Conservation (phyloP, 2,888 invertebrate species). For the Cetonia aurata region DNA sequence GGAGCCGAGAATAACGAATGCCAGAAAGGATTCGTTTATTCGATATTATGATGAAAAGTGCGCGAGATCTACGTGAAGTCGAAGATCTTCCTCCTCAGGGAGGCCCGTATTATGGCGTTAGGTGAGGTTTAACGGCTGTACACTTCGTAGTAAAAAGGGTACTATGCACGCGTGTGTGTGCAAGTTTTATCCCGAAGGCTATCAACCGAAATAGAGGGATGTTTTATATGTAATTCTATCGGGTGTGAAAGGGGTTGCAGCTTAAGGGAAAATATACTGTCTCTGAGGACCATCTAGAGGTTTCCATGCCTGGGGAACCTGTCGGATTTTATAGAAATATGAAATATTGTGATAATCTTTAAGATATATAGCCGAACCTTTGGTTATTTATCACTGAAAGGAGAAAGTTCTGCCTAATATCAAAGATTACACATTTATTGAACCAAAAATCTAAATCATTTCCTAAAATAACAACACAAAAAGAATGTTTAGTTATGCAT, state of each 20-base stretch:
- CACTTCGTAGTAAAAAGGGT: too few species aligned
- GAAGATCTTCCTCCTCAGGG: too few species aligned
- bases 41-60: too few species aligned
- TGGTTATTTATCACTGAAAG: background rate
- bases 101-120: too few species aligned
- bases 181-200: too few species aligned
- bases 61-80: too few species aligned
- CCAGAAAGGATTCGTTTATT: background rate
- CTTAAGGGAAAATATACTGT: conserved; percentile 25
- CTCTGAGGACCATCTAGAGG: conserved; percentile 1
- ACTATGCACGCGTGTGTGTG: too few species aligned
- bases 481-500: too few species aligned
- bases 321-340: conserved; percentile 11
- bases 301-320: background rate
- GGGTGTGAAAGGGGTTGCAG: conserved; percentile 17
- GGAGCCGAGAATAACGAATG: background rate
- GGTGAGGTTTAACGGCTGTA: too few species aligned
- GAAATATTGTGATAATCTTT: background rate
- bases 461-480: too few species aligned
- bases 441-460: conserved; percentile 4
- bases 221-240: conserved; percentile 9
- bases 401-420: background rate
- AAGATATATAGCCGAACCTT: background rate
- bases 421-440: background rate
- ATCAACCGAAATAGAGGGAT: background rate